A percentile compares a stretch with the other conserved stretches of the same genome.
phyloP scores from a whole-genome alignment of 2,113 vertebrate species.

The Felis catus region F.catus_Fca126_mat1.0 CM031413.1:80773501-80774000 shows the following conservation, averaged over 20 bases:
- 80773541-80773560: neutral
- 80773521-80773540: neutral
- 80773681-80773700: neutral
- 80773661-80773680: neutral
- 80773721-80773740: neutral
- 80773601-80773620: neutral
- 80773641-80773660: neutral
- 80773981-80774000: neutral
- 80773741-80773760: neutral
- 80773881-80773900: neutral
- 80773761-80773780: neutral
- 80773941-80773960: neutral
- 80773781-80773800: neutral
- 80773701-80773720: neutral
- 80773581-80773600: neutral
- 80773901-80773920: neutral
- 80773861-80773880: neutral
- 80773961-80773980: neutral
- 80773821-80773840: neutral
- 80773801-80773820: neutral
- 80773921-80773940: neutral
- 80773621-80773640: neutral
- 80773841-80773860: neutral
- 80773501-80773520: slow-evolving; percentile 7
- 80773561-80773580: neutral